These are phyloP conservation scores for Cephus pygmeus DNA, from an alignment of 2,888 invertebrate genomes.

Conservation along the genomic window DNA sequence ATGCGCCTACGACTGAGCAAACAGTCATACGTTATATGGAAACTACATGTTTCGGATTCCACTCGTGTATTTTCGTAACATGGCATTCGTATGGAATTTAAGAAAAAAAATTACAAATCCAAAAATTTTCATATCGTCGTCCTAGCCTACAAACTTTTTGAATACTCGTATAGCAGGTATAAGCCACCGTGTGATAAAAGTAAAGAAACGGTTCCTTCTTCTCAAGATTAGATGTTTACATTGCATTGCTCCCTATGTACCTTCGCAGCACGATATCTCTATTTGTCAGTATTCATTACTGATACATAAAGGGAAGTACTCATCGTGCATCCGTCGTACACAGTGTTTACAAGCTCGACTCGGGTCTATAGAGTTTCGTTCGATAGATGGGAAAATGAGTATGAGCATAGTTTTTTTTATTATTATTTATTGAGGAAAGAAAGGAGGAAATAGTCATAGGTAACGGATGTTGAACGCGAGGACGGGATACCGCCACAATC, in stretches of 20 bases:
- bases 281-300: background rate
- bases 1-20: background rate
- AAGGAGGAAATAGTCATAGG: background rate
- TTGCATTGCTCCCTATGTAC: background rate
- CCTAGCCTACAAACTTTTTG: background rate
- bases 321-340: background rate
- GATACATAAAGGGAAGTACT: background rate
- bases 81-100: background rate
- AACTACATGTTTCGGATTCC: background rate
- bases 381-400: background rate
- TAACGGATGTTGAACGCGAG: background rate
- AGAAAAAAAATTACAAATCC: background rate
- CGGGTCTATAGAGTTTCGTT: background rate
- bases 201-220: background rate
- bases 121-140: background rate
- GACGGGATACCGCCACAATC: slow-evolving; percentile 10
- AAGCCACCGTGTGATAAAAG: background rate
- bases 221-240: background rate
- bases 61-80: background rate
- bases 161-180: background rate
- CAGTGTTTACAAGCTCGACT: background rate
- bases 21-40: background rate
- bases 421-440: background rate
- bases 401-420: background rate
- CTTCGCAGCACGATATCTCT: background rate